Evolutionary conservation across 1,140 invertebrate genomes (phyloP).

Genomic region (Brachionus asplanchnoidis): DNA sequence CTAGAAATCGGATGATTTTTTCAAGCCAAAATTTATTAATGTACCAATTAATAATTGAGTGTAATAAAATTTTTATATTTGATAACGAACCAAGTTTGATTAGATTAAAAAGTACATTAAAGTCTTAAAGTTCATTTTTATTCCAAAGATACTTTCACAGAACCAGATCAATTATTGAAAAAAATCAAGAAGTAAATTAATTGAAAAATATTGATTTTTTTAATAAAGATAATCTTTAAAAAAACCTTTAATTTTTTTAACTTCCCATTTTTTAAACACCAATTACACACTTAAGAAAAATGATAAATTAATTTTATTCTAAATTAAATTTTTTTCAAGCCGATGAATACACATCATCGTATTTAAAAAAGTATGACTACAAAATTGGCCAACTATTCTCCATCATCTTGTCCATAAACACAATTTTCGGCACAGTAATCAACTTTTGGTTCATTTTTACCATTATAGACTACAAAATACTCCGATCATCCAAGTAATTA

Average conservation of each 20-base stretch:
- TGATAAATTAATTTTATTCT: background rate
- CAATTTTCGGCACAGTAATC: background rate
- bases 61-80: too few relatives aligned
- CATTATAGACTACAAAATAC: slow-evolving; percentile 17
- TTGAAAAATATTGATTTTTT: too few relatives aligned
- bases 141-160: too few relatives aligned
- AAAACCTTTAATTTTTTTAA: too few relatives aligned
- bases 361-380: background rate
- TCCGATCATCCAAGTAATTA: slow-evolving; percentile 2
- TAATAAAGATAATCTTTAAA: too few relatives aligned
- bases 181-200: too few relatives aligned
- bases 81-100: background rate
- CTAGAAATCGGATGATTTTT: background rate
- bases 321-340: background rate
- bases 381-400: background rate
- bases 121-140: background rate
- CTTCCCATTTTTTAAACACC: too few relatives aligned
- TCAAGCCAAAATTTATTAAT: background rate
- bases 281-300: too few relatives aligned
- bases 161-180: too few relatives aligned
- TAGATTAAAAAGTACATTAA: background rate
- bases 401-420: background rate
- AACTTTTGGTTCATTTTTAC: slow-evolving; percentile 36
- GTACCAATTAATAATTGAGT: too few relatives aligned
- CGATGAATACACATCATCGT: background rate